These are phyloP conservation scores for Heterodera carotae DNA, from an alignment of 1,140 invertebrate species.

Conservation along the genomic window DNA sequence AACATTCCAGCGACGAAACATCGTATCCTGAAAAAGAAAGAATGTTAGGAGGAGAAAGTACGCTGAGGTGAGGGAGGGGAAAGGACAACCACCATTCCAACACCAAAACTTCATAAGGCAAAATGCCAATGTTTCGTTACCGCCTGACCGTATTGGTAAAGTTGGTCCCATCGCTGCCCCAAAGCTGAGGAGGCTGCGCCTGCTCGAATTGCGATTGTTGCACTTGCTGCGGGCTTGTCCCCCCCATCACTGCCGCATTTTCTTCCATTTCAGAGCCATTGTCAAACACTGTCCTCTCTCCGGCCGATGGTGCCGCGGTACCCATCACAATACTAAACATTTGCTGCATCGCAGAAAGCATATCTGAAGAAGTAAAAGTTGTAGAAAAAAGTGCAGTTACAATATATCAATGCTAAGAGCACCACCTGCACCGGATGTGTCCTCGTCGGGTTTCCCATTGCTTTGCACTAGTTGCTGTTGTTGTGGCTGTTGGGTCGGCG, in stretches of 20 bases:
- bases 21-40: constrained; percentile 32
- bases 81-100: too few species aligned
- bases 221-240: not conserved
- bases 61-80: too few species aligned
- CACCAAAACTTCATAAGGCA: too few species aligned
- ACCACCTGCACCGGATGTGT: constrained; percentile 23
- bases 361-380: constrained; percentile 1
- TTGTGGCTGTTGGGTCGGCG: constrained; percentile 25
- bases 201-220: constrained; percentile 10
- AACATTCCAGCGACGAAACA: constrained; percentile 44
- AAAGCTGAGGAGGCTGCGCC: constrained; percentile 34
- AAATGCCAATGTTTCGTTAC: too few species aligned
- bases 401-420: not conserved
- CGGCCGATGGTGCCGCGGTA: constrained; percentile 4
- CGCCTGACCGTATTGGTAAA: constrained; percentile 24
- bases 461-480: constrained; percentile 19
- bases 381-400: not conserved
- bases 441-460: constrained; percentile 6
- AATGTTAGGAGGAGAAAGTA: not conserved
- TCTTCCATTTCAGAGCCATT: not conserved
- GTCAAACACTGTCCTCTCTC: constrained; percentile 11
- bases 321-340: constrained; percentile 38
- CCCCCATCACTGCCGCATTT: not conserved
- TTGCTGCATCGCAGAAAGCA: constrained; percentile 38
- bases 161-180: constrained; percentile 36